Percentiles rank a stretch among this genome's conserved stretches.
Conservation (phyloP, 2,888 invertebrate genomes). For the Iphiclides podalirius region DNA sequence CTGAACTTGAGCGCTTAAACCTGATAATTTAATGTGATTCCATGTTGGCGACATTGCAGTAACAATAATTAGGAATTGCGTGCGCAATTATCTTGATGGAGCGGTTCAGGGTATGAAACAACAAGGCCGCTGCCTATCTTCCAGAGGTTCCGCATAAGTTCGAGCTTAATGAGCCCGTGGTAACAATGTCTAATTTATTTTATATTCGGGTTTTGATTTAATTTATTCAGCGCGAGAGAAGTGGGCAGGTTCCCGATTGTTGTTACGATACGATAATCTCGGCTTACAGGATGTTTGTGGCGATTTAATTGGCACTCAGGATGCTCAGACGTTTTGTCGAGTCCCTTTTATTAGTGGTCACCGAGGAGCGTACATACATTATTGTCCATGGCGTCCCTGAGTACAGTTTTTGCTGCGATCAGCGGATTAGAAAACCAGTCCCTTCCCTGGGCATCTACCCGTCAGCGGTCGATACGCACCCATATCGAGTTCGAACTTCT, state of each 20-base stretch:
- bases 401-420: slow-evolving; percentile 12
- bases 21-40: slow-evolving; percentile 16
- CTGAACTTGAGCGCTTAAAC: slow-evolving; percentile 14
- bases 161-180: slow-evolving; percentile 55
- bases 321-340: slow-evolving; percentile 60
- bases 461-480: neutral
- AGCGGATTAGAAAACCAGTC: slow-evolving; percentile 4
- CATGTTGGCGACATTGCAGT: slow-evolving; percentile 12
- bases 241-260: slow-evolving; percentile 69
- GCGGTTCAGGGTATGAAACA: slow-evolving; percentile 26
- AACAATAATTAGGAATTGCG: slow-evolving; percentile 24
- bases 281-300: slow-evolving; percentile 74
- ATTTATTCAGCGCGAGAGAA: slow-evolving; percentile 74
- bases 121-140: slow-evolving; percentile 29
- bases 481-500: no score
- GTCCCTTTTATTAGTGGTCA: slow-evolving; percentile 59
- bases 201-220: slow-evolving; percentile 69
- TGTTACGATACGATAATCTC: slow-evolving; percentile 77
- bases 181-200: slow-evolving; percentile 65
- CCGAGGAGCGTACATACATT: slow-evolving; percentile 47
- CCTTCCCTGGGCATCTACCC: neutral
- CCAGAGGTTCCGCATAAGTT: slow-evolving; percentile 43
- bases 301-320: slow-evolving; percentile 76
- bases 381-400: slow-evolving; percentile 29
- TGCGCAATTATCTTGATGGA: slow-evolving; percentile 23